Conservation (phyloP, 2,888 invertebrate genomes). For the Eilema sororculum region DNA sequence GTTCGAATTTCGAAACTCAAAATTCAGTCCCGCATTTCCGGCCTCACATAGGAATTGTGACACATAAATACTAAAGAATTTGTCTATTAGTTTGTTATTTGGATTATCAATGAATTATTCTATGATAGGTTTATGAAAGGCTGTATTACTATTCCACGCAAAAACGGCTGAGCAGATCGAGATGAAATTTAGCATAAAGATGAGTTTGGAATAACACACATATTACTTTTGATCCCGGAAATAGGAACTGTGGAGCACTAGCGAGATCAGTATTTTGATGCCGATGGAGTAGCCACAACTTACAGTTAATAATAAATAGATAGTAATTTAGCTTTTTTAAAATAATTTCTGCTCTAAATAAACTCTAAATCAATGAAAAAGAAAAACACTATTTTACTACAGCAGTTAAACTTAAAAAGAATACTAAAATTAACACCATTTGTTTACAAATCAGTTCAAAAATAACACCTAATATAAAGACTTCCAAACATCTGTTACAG, state of each 20-base stretch:
- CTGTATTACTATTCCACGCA: too few relatives aligned
- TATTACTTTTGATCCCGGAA: not conserved
- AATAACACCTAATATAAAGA: constrained; percentile 56
- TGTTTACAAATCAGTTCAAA: constrained; percentile 34
- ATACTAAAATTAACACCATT: constrained; percentile 35
- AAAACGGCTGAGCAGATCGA: too few relatives aligned
- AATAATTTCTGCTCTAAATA: not conserved
- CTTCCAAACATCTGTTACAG: constrained; percentile 69
- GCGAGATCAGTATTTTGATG: not conserved
- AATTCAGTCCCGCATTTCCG: too few relatives aligned
- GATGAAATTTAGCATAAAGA: too few relatives aligned
- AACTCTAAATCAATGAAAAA: constrained; percentile 1
- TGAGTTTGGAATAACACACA: not conserved
- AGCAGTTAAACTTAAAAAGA: not conserved
- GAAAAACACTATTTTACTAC: not conserved
- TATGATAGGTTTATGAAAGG: too few relatives aligned
- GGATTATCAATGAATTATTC: too few relatives aligned
- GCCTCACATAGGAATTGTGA: too few relatives aligned
- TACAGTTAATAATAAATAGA: not conserved
- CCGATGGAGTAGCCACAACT: not conserved
- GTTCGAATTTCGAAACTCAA: too few relatives aligned
- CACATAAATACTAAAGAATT: too few relatives aligned
- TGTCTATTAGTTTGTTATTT: too few relatives aligned
- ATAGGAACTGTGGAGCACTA: not conserved
- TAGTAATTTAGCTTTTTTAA: not conserved